Conservation (phyloP, 2,888 invertebrate species). For the Meteorus cinctellus region DNA sequence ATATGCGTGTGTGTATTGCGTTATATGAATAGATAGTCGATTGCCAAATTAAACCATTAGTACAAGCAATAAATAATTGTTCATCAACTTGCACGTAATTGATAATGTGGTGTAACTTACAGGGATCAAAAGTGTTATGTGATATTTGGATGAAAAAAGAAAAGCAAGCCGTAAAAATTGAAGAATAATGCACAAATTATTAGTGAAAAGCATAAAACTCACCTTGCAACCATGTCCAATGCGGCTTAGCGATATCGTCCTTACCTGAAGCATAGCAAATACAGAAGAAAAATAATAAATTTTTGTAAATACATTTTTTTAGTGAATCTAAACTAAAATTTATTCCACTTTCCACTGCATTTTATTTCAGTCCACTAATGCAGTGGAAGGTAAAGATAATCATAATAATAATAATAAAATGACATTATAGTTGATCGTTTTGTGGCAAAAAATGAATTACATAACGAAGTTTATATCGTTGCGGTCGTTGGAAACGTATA, state of each 20-base stretch:
- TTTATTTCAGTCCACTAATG: slow-evolving; percentile 28
- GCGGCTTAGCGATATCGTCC: slow-evolving; percentile 72
- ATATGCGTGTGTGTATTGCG: not conserved
- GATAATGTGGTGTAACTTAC: not conserved
- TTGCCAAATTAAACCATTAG: not conserved
- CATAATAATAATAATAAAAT: slow-evolving; percentile 33
- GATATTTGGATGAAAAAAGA: not conserved
- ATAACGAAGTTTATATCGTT: slow-evolving; percentile 30
- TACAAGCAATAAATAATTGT: not conserved
- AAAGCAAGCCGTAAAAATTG: not conserved
- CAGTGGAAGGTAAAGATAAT: slow-evolving; percentile 32
- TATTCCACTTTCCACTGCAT: slow-evolving; percentile 21
- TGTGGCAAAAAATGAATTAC: slow-evolving; percentile 41
- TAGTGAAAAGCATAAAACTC: slow-evolving; percentile 67
- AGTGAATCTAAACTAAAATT: slow-evolving; percentile 31
- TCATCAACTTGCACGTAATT: not conserved
- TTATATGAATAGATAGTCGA: not conserved
- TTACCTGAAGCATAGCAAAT: slow-evolving; percentile 68
- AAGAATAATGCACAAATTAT: slow-evolving; percentile 48
- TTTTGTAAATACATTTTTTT: slow-evolving; percentile 24
- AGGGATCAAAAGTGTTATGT: not conserved
- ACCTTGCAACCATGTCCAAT: slow-evolving; percentile 73
- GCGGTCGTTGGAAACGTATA: slow-evolving; percentile 36
- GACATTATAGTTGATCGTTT: slow-evolving; percentile 43
- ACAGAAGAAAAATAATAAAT: slow-evolving; percentile 24